Base-by-base conservation (phyloP, 2,888 invertebrate species). In the Dicycla oo region DNA sequence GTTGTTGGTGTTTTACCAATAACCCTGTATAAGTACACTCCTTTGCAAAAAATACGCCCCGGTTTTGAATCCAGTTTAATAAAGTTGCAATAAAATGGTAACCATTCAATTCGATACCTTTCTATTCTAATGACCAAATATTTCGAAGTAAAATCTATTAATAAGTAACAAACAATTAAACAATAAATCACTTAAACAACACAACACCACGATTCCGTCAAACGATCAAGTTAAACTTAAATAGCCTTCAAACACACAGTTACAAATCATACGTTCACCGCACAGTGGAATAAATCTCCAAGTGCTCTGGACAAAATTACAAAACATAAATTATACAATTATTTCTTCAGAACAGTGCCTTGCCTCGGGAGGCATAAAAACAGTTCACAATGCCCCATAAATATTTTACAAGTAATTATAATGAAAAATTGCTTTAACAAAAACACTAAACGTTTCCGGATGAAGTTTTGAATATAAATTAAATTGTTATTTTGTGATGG, bases 331-430 rank as follows among this genome's bases (percentile, higher is more conserved):
- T 93, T 90, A 91, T 85, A 89, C 86, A 91, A 91, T 92, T 88
- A 91, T 92, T 91, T 85, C 87, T 81, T 74, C 65, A 78, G 71
- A 58, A 49, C 61, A 68, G 30, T 79, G 74, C 68, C 43, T 49
- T 75, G 86, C 87, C 88, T 79, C 88, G 88, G 85, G 87, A 85
- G 79, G 83, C 83, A 89, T 91, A 92, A 93, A 92, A 93, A 89
- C 83, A 81, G 82, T 86, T 85, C 88, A 94, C 94, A 95, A 95
- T 94, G 85, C 92, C 74, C 92, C 83, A 94, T 94, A 94, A 95
- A 95, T 94, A 94, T 92, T 92, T 92, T 93, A 93, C 88, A 91
- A 91, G 93, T 93, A 94, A 95, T 95, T 94, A 93, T 91, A 92
- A 93, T 93, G 93, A 94, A 92, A 92, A 93, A 94, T 92, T 82